Base-by-base conservation (phyloP, 23 tunicate species). In the Corella eumyota region DNA sequence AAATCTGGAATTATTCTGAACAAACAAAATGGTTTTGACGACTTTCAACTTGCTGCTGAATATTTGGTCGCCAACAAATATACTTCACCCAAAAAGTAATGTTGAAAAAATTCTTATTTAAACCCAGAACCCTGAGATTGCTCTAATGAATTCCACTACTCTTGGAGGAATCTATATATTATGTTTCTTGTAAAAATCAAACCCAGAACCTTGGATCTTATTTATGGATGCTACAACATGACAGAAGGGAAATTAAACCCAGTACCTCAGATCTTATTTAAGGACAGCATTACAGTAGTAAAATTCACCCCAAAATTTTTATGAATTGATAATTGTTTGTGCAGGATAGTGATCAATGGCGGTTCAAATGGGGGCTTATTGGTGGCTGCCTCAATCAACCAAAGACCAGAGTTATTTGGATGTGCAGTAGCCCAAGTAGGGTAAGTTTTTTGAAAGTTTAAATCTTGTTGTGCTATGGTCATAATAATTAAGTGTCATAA, bases 331-430 rank as follows among this genome's bases (percentile, higher is more conserved):
- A n/a, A n/a, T 51, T 51, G 23, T 37, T 31, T 62, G 26, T 45
- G 32, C 62, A 88, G 96, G 36, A 25, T 93, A 24, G 60, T 83
- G 0, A 93, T 93, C 36, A 61, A 77, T 44, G 99, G 99, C 1
- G 99, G 99, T 2, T 93, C 99, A 4, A 93, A 93, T 50, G 99
- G 99, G 13, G 99, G 99, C n/a, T 60, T 93, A 32, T 60, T 93
- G 34, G 99, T 93, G 20, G 99, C 67, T 1, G 99, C 99, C 62
- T 93, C 95, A 37, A 69, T 93, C 44, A 93, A 93, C 44, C 99
- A 93, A 36, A 29, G 79, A 36, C 99, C 99, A 25, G 90, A 85
- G n/a, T 53, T 93, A 44, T 93, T 77, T 58, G 93, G 99, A 0
- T 87, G 95, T 56, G 99, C 95, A 0, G 93, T 93, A 26, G 95